phyloP scores from a whole-genome alignment of 1,140 invertebrate genomes.

The Zaprionus lachaisei region DNA sequence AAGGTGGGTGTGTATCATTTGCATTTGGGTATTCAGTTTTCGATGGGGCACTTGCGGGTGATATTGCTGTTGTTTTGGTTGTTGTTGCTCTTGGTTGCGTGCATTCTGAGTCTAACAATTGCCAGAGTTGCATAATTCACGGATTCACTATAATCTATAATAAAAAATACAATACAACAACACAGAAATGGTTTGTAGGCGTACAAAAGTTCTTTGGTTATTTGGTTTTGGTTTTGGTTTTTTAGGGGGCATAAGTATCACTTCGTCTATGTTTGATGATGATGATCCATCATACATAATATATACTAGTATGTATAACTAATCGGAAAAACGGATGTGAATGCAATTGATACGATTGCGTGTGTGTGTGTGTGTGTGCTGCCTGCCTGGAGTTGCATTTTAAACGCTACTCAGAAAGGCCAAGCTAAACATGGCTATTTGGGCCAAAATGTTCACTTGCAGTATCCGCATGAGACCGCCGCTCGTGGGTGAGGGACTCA shows the following conservation, averaged over 20 bases:
- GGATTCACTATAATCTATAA: conserved; percentile 81
- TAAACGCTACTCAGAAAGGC: conserved; percentile 78
- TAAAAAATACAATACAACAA: conserved; percentile 82
- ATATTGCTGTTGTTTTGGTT: conserved; percentile 48
- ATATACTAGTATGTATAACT: conserved; percentile 20
- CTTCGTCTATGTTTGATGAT: conserved; percentile 46
- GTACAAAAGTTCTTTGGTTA: conserved; percentile 53
- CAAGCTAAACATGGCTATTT: conserved; percentile 78
- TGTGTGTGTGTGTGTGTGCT: conserved; percentile 10
- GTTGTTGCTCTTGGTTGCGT: conserved; percentile 62
- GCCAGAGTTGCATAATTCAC: conserved; percentile 82
- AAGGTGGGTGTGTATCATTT: conserved; percentile 54
- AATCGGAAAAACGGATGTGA: conserved; percentile 46
- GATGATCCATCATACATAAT: conserved; percentile 34
- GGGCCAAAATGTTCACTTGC: conserved; percentile 83
- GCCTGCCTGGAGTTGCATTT: conserved; percentile 42
- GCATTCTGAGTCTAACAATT: conserved; percentile 78
- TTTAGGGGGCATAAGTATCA: conserved; percentile 45
- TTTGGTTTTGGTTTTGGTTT: conserved; percentile 24
- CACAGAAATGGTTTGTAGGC: conserved; percentile 68
- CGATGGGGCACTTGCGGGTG: conserved; percentile 58
- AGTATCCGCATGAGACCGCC: conserved; percentile 80
- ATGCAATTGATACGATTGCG: conserved; percentile 53
- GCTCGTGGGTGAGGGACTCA: conserved; percentile 80
- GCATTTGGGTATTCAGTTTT: conserved; percentile 46